Conservation (phyloP, 2,888 invertebrate species). For the Drosophila engyochracea region DNA sequence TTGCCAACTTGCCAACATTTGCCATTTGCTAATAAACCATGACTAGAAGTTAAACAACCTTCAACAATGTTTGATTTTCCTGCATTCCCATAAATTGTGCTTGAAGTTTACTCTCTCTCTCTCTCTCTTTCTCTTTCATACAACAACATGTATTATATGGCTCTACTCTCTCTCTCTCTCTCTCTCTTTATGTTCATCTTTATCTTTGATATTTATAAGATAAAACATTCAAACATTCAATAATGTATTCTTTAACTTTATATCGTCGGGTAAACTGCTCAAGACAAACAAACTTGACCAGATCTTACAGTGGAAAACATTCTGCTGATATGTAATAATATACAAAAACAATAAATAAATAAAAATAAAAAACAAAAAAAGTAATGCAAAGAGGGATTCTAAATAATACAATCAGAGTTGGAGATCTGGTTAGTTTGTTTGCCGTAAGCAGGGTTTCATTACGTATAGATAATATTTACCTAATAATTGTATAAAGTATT, state of each 20-base stretch:
- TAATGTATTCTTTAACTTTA: constrained; percentile 32
- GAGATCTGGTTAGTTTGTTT: constrained; percentile 14
- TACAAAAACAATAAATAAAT: background rate
- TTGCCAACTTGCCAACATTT: constrained; percentile 1
- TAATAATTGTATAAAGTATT: constrained; percentile 24
- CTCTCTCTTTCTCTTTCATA: background rate
- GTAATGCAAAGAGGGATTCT: background rate
- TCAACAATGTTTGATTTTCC: constrained; percentile 50
- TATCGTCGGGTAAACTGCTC: background rate
- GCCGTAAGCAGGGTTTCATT: background rate
- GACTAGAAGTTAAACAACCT: constrained; percentile 46
- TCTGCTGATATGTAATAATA: constrained; percentile 40
- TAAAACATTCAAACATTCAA: constrained; percentile 56
- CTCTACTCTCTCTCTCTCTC: background rate
- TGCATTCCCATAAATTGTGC: constrained; percentile 53
- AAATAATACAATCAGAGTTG: background rate
- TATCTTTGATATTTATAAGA: constrained; percentile 36
- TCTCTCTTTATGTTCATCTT: background rate
- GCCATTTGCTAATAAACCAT: constrained; percentile 15
- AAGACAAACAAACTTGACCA: constrained; percentile 17
- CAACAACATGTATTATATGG: background rate
- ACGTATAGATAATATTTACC: constrained; percentile 25
- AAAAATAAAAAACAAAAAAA: background rate
- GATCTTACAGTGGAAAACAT: constrained; percentile 3
- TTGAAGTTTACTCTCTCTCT: background rate